phyloP scores from a whole-genome alignment of 2,888 invertebrate genomes.

The Caenorhabditis japonica region DNA sequence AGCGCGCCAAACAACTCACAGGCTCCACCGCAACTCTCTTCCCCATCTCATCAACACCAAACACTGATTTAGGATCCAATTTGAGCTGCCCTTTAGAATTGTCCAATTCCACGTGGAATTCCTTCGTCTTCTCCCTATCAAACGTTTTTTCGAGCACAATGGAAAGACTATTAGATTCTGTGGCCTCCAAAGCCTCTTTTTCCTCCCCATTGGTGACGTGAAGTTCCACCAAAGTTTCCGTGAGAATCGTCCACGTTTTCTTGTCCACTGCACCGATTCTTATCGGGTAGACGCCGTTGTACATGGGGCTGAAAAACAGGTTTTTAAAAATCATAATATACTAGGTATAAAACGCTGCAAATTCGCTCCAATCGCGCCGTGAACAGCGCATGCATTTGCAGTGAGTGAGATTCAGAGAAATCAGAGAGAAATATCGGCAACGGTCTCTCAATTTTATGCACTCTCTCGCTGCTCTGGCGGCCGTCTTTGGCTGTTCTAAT shows the following conservation, averaged over 20 bases:
- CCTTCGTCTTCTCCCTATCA: conserved; percentile 45
- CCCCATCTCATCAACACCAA: conserved; percentile 59
- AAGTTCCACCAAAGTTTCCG: conserved; percentile 55
- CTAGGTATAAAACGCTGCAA: too few relatives aligned
- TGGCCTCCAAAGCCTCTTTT: conserved; percentile 6
- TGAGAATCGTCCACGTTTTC: conserved; percentile 59
- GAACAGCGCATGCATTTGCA: too few relatives aligned
- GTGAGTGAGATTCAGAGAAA: too few relatives aligned
- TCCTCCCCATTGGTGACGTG: conserved; percentile 43
- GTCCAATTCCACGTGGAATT: conserved; percentile 22
- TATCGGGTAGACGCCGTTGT: conserved; percentile 40
- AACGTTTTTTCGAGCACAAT: conserved; percentile 43
- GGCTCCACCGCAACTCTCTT: conserved; percentile 17
- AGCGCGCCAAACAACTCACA: too few relatives aligned
- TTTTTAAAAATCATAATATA: background rate
- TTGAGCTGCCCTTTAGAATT: conserved; percentile 4
- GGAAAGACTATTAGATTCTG: too few relatives aligned
- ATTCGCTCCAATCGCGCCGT: too few relatives aligned
- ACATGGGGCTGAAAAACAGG: conserved; percentile 20
- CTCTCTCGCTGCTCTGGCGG: too few relatives aligned
- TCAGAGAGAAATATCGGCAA: too few relatives aligned
- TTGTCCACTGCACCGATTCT: conserved; percentile 66
- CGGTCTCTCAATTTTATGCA: too few relatives aligned
- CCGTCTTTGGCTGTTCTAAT: too few relatives aligned
- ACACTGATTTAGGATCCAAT: conserved; percentile 40